Conservation (phyloP, 2,888 invertebrate species). For the Eilema sororculum region DNA sequence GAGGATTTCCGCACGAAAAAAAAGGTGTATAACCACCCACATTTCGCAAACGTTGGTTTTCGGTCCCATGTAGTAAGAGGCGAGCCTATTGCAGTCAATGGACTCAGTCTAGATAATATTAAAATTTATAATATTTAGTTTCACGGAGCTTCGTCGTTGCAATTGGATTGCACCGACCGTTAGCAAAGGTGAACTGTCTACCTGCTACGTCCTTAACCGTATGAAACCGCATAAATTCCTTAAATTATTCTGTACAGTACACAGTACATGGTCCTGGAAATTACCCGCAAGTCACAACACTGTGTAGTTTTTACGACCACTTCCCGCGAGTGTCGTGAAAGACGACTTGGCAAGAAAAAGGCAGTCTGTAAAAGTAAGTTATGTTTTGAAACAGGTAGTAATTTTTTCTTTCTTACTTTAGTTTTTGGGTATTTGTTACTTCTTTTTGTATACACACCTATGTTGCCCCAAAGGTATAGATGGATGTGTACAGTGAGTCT, state of each 20-base stretch:
- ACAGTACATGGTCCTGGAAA: constrained; percentile 7
- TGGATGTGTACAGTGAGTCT: no score
- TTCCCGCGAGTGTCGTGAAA: constrained; percentile 16
- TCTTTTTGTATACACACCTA: background rate
- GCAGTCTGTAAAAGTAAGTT: constrained; percentile 1
- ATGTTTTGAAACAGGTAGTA: constrained; percentile 5
- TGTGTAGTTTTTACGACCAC: constrained; percentile 15
- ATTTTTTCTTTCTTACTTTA: background rate
- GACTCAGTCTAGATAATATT: background rate
- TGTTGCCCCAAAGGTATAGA: background rate
- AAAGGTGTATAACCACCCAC: no score
- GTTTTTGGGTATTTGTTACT: background rate
- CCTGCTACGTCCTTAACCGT: background rate
- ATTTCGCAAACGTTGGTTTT: no score
- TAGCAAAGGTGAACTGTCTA: constrained; percentile 1
- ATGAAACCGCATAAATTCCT: constrained; percentile 1
- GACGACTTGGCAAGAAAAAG: constrained; percentile 12
- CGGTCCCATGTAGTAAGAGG: no score
- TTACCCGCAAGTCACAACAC: constrained; percentile 14
- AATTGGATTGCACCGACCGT: background rate
- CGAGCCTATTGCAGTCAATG: no score
- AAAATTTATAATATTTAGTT: background rate
- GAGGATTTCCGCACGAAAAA: no score
- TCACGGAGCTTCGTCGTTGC: background rate
- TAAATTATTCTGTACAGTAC: constrained; percentile 14